Percentiles rank a stretch among this genome's conserved stretches.
Evolutionary conservation across 2,797 vertebrate genomes (phyloP).

Genomic region (Neolamprologus multifasciatus): DNA sequence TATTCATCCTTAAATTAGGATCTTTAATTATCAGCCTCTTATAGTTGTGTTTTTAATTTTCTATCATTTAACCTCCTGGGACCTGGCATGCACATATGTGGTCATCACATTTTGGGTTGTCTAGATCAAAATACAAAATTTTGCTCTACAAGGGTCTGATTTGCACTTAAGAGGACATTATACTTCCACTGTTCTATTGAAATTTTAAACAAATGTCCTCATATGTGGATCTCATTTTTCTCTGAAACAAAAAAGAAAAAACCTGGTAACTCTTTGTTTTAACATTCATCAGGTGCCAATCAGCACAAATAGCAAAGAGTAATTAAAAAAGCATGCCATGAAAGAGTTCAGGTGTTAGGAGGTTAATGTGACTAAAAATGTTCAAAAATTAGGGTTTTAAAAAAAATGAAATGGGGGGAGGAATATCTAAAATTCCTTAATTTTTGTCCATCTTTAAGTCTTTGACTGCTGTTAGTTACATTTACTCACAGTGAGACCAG

Average conservation of each 20-base stretch:
- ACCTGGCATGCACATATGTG: not conserved
- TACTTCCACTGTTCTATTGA: not conserved
- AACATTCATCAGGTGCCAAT: not conserved
- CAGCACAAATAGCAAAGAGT: not conserved
- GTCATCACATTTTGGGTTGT: not conserved
- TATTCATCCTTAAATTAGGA: not conserved
- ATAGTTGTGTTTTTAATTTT: not conserved
- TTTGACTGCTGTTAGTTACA: not conserved
- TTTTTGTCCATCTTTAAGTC: not conserved
- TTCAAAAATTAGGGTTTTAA: not conserved
- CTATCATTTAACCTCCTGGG: not conserved
- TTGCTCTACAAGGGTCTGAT: not conserved
- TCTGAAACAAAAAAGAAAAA: not conserved
- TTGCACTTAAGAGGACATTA: not conserved
- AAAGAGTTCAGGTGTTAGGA: not conserved
- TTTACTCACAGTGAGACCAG: not conserved
- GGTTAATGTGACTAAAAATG: not conserved
- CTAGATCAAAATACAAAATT: not conserved
- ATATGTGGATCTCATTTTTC: not conserved
- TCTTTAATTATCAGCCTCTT: not conserved
- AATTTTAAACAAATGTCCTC: not conserved
- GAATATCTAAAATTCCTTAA: not conserved
- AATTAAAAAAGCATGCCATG: not conserved
- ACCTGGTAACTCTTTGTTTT: not conserved
- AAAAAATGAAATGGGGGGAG: not conserved